These are phyloP conservation scores for Auanema sp. DNA, from an alignment of 2,888 invertebrate species.

Conservation along the genomic window DNA sequence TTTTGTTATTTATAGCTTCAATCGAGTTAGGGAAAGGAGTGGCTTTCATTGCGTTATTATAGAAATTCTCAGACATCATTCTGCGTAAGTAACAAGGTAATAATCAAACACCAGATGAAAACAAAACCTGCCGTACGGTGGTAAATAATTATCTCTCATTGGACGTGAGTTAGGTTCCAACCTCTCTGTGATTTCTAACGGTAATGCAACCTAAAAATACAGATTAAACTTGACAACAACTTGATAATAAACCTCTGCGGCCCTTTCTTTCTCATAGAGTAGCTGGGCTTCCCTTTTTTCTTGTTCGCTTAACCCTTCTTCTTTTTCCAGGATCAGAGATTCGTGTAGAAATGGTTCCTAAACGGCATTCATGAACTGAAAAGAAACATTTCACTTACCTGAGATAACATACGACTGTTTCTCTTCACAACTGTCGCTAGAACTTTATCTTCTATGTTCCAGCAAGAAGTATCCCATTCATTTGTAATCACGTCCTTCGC, in stretches of 20 bases:
- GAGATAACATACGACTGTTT: constrained; percentile 31
- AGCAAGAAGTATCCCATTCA: constrained; percentile 31
- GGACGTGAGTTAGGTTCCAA: too few relatives aligned
- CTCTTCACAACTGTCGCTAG: constrained; percentile 31
- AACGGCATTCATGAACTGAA: constrained; percentile 8
- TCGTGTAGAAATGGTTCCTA: constrained; percentile 59
- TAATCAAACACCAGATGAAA: too few relatives aligned
- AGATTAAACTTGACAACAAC: not conserved
- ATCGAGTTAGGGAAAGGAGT: too few relatives aligned
- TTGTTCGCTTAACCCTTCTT: constrained; percentile 50
- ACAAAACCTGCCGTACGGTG: too few relatives aligned
- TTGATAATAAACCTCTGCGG: constrained; percentile 4
- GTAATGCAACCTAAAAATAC: too few relatives aligned
- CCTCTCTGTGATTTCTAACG: too few relatives aligned
- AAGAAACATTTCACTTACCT: constrained; percentile 18
- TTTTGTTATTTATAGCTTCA: too few relatives aligned
- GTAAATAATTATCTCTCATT: too few relatives aligned
- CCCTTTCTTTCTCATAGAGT: constrained; percentile 37
- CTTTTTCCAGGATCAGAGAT: constrained; percentile 52
- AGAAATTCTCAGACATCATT: too few relatives aligned
- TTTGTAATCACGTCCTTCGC: constrained; percentile 28
- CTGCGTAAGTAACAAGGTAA: too few relatives aligned
- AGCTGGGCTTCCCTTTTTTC: constrained; percentile 55
- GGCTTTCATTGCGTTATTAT: too few relatives aligned
- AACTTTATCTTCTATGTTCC: constrained; percentile 48